Evolutionary conservation across 2,797 vertebrate genomes (phyloP), one percentile per base, ranked within the genome.

Genomic region (Antrozous pallidus): DNA sequence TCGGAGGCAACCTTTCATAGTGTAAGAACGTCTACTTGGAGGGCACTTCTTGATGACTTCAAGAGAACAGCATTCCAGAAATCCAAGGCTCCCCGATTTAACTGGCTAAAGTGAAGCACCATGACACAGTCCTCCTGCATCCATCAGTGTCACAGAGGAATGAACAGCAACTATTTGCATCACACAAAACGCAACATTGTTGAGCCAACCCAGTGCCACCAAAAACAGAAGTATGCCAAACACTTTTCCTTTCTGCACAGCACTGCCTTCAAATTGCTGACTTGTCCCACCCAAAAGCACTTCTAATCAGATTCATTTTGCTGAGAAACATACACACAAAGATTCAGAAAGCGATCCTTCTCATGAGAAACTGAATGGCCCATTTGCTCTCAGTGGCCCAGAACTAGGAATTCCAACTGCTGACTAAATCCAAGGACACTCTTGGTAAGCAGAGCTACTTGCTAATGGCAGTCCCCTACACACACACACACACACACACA

Each of bases 241-340:
- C 5, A 6, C 14, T 54, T 38, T 54, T 81, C 49, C 75, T 49
- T 80, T 81, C 14, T 33, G 13, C 11, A 40, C 4, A 82, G 69
- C 38, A 28, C 56, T 65, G 51, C 65, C 71, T 91, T 88, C 74
- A 40, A 78, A 63, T 51, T 75, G 36, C 89, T 83, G 69, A 84
- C 40, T 70, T 36, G 11, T 42, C 38, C 51, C 75, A 78, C 17
- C 70, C 42, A 70, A 61, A 14, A 54, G 85, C 10, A 6, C 61
- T 71, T 85, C 85, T 77, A 74, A 18, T 69, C 33, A 40, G 67
- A 90, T 70, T 94, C 18, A 94, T 70, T 58, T 74, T 87, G 61
- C 49, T 36, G 18, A 88, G 74, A 94, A 92, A 75, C 47, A 89
- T 47, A 58, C n/a, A 42, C 69, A 26, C 38, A 71, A 24, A 6